Evolutionary conservation across 2,113 vertebrate species (phyloP).

Genomic region (Psilopogon haemacephalus): DNA sequence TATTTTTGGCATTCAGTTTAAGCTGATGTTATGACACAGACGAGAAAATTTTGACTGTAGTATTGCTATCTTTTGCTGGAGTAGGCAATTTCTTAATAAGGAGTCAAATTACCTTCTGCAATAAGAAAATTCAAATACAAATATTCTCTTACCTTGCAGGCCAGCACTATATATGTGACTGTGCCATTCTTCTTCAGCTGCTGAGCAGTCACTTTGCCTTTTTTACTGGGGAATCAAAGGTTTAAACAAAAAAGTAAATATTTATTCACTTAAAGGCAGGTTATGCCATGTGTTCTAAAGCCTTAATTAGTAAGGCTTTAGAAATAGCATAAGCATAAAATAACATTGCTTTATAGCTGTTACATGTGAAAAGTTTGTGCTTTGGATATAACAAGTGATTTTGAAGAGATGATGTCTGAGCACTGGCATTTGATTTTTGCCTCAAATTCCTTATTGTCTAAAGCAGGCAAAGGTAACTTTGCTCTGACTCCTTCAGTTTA

Average conservation of each 20-base stretch:
- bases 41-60: neutral
- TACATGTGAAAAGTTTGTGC: neutral
- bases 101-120: neutral
- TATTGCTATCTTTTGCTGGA: neutral
- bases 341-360: neutral
- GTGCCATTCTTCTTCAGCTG: neutral
- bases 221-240: neutral
- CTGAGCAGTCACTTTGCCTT: neutral
- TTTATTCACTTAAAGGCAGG: neutral
- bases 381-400: neutral
- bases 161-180: neutral
- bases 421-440: neutral
- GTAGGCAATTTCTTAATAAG: neutral
- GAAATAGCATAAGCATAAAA: neutral
- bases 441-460: neutral
- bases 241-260: neutral
- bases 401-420: neutral
- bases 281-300: neutral
- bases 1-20: neutral
- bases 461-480: neutral
- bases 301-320: neutral
- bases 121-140: neutral
- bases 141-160: neutral
- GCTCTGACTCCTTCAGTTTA: neutral
- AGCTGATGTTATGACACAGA: neutral